Percentiles rank a stretch among this genome's conserved stretches.
Conservation (phyloP, 2,113 vertebrate genomes). For the Lycocorax pyrrhopterus region DNA sequence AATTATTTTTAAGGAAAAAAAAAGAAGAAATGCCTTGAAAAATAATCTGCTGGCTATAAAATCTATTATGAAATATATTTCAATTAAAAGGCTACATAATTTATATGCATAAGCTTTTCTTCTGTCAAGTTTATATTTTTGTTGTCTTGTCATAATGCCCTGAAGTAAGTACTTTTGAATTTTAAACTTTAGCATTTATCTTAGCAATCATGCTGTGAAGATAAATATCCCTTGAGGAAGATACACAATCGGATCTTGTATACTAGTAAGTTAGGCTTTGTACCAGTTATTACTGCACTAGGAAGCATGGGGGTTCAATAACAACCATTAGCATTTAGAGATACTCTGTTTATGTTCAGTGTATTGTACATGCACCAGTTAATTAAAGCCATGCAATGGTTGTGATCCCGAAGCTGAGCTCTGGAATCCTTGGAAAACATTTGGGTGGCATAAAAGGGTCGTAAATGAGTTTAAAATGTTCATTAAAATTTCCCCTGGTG, state of each 20-base stretch:
- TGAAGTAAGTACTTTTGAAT: constrained; percentile 70
- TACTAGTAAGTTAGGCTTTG: constrained; percentile 27
- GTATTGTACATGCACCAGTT: background rate
- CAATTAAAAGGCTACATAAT: constrained; percentile 44
- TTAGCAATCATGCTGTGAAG: constrained; percentile 70
- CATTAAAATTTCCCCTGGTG: background rate
- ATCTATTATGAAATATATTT: constrained; percentile 55
- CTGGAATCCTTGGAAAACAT: background rate
- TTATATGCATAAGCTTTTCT: constrained; percentile 21
- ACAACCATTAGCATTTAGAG: constrained; percentile 23
- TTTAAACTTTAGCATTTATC: constrained; percentile 77
- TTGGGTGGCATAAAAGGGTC: background rate
- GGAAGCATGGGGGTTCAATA: constrained; percentile 31
- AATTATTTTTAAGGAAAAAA: constrained; percentile 29
- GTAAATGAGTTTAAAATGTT: background rate
- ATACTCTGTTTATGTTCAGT: background rate
- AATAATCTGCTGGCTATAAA: constrained; percentile 19
- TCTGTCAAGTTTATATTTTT: constrained; percentile 28
- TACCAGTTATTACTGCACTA: constrained; percentile 42
- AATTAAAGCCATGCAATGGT: constrained; percentile 1
- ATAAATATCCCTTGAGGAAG: constrained; percentile 75
- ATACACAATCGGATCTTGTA: constrained; percentile 69
- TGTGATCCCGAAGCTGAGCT: background rate
- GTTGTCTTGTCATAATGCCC: constrained; percentile 63
- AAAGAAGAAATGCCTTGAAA: constrained; percentile 7